A percentile compares a stretch with the other conserved stretches of the same genome.
Evolutionary conservation across 1,140 invertebrate genomes (phyloP).

Genomic region (Dreissena polymorpha): DNA sequence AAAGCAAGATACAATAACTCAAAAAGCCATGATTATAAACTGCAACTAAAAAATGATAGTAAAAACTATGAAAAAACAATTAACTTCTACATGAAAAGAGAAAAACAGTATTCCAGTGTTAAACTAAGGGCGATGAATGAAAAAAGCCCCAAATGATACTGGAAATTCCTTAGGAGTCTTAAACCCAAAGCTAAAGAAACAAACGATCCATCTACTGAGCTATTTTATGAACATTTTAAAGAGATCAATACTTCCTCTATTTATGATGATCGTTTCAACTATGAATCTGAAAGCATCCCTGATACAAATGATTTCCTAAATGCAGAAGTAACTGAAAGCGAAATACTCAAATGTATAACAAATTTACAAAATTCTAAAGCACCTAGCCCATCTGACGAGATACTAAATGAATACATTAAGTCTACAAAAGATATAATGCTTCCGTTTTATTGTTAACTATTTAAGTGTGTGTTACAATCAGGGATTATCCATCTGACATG

Average conservation of each 20-base stretch:
- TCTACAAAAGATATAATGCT: constrained; percentile 21
- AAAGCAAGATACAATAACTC: too few relatives aligned
- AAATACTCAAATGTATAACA: constrained; percentile 25
- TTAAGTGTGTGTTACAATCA: constrained; percentile 21
- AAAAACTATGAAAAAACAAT: too few relatives aligned
- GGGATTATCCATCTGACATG: constrained; percentile 24
- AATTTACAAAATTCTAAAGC: constrained; percentile 20
- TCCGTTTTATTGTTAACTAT: constrained; percentile 25
- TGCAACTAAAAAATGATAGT: too few relatives aligned
- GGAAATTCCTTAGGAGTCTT: too few relatives aligned
- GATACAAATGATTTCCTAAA: constrained; percentile 4
- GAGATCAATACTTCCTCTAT: not conserved
- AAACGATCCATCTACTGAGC: not conserved
- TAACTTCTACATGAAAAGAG: too few relatives aligned
- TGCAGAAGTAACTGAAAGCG: not conserved
- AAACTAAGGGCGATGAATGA: too few relatives aligned
- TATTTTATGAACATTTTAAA: constrained; percentile 38
- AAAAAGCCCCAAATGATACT: too few relatives aligned
- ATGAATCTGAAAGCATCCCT: not conserved
- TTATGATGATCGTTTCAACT: too few relatives aligned
- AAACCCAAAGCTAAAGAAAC: constrained; percentile 25
- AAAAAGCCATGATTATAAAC: too few relatives aligned
- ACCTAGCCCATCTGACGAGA: constrained; percentile 12
- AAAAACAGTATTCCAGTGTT: too few relatives aligned
- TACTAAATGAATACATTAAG: constrained; percentile 39